Evolutionary conservation across 2,113 vertebrate genomes (phyloP).

Genomic region (Axis porcinus): DNA sequence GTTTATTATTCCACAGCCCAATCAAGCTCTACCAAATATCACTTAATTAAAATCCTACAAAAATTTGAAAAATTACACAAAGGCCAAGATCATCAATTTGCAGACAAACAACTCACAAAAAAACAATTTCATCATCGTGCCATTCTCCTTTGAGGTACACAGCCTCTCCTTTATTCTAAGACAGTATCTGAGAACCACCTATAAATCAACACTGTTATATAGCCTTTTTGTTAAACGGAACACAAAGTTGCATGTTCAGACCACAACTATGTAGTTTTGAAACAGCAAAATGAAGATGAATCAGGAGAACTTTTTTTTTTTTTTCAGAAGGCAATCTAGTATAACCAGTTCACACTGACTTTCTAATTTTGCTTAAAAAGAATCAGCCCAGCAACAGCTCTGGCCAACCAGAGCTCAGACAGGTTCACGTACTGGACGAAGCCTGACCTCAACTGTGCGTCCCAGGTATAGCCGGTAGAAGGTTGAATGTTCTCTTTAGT

Average conservation of each 20-base stretch:
- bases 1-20: background rate
- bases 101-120: background rate
- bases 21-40: background rate
- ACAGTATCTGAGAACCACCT: background rate
- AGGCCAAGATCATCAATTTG: background rate
- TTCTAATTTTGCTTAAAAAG: conserved; percentile 75
- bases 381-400: conserved; percentile 75
- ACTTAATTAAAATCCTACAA: background rate
- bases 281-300: conserved; percentile 72
- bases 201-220: background rate
- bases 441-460: conserved; percentile 63
- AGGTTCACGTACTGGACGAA: conserved; percentile 53
- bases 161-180: background rate
- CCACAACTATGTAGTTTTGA: conserved; percentile 53
- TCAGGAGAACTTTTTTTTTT: conserved; percentile 59
- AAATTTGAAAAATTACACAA: conserved; percentile 14
- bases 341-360: conserved; percentile 74
- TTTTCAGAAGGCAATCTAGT: conserved; percentile 71
- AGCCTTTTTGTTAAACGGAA: background rate
- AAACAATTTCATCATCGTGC: background rate
- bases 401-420: conserved; percentile 68
- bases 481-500: conserved; percentile 53
- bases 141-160: background rate
- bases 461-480: conserved; percentile 57
- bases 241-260: background rate